phyloP scores from a whole-genome alignment of 2,888 invertebrate genomes.

The Pedicia rivosa region DNA sequence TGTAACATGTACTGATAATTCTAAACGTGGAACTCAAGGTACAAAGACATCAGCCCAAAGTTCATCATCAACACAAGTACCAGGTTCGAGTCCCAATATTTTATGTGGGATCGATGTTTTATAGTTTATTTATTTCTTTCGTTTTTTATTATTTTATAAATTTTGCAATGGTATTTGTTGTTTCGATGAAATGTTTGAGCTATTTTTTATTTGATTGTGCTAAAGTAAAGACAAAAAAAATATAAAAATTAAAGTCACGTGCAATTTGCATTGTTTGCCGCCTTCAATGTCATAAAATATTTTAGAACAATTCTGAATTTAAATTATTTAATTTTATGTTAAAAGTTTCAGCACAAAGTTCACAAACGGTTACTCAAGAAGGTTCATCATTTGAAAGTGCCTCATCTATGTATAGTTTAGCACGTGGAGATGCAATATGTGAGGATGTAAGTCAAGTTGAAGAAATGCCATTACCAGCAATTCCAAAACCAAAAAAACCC shows the following conservation, averaged over 20 bases:
- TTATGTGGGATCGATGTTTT: constrained; percentile 4
- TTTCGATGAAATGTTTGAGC: constrained; percentile 24
- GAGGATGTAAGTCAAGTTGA: constrained; percentile 45
- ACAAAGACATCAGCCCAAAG: constrained; percentile 31
- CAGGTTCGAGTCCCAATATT: constrained; percentile 24
- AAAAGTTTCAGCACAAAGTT: constrained; percentile 29
- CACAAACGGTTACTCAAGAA: constrained; percentile 44
- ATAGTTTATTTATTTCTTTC: constrained; percentile 6
- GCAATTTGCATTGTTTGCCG: too few species aligned
- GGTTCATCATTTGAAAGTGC: constrained; percentile 82
- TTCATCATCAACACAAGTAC: constrained; percentile 32
- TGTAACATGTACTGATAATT: constrained; percentile 69
- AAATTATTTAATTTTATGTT: too few species aligned
- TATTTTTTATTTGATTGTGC: background rate
- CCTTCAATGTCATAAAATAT: too few species aligned
- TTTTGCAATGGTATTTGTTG: constrained; percentile 22
- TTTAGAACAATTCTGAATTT: too few species aligned
- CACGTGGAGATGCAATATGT: constrained; percentile 49
- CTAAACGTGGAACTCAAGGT: constrained; percentile 37
- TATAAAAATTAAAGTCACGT: too few species aligned
- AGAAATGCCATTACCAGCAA: constrained; percentile 12
- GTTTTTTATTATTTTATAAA: constrained; percentile 1
- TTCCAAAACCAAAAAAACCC: constrained; percentile 8
- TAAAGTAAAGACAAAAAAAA: background rate
- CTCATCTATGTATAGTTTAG: constrained; percentile 61